phyloP scores from a whole-genome alignment of 2,888 invertebrate genomes.

The Apamea epomidion region DNA sequence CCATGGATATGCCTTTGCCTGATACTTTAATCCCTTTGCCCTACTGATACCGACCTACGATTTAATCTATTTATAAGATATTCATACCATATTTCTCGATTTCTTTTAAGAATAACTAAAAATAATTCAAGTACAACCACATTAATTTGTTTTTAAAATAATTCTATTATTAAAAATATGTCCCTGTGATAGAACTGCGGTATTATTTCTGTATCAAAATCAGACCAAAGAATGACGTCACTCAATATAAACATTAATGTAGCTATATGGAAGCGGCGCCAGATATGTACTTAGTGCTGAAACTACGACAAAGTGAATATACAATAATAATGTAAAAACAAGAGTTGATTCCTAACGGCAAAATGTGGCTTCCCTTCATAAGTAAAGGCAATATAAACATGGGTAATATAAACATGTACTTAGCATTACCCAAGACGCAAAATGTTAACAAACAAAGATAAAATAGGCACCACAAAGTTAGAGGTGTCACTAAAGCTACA shows the following conservation, averaged over 20 bases:
- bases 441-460: not conserved
- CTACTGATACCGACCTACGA: too few relatives aligned
- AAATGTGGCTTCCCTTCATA: not conserved
- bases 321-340: conserved; percentile 10
- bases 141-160: not conserved
- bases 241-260: too few relatives aligned
- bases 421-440: not conserved
- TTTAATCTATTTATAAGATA: not conserved
- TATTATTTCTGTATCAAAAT: too few relatives aligned
- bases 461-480: not conserved
- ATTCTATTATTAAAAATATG: not conserved
- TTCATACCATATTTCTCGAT: conserved; percentile 6
- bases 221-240: too few relatives aligned
- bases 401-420: not conserved
- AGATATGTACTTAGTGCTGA: not conserved
- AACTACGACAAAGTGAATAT: not conserved
- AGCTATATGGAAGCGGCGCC: too few relatives aligned
- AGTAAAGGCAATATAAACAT: too few relatives aligned
- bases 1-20: too few relatives aligned
- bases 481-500: not conserved
- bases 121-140: not conserved
- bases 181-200: too few relatives aligned
- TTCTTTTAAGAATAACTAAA: not conserved
- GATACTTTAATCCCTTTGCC: too few relatives aligned
- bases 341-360: conserved; percentile 6